Base-by-base conservation (phyloP, 2,797 vertebrate species). In the Moxostoma hubbsi region DNA sequence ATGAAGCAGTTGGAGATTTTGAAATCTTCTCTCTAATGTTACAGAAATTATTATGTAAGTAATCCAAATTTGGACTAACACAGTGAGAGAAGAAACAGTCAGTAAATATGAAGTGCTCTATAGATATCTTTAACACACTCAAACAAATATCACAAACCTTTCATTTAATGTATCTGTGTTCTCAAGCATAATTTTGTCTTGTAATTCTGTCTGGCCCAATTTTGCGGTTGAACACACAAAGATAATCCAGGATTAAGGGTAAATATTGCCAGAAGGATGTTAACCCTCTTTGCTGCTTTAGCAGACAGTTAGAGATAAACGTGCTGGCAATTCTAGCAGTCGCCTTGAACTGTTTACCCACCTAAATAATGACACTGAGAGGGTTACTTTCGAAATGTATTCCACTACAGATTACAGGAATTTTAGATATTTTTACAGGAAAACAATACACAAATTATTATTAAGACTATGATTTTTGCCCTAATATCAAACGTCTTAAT, bases 11-110 rank as follows among this genome's bases (percentile, higher is more conserved):
- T 46, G 9, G 24, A 82, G 71, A 90, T 92, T 93, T 92, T 88
- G 82, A 85, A 90, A 90, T 93, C 91, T 91, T 90, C 89, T 87
- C 86, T 89, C 84, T 81, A 85, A 91, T 93, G 90, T 90, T 86
- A 88, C 89, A 91, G 89, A 91, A 88, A 91, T 91, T 91, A 93
- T 93, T 94, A 93, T 87, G 87, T 84, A 88, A 82, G 86, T 94
- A 93, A 93, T 94, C 92, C 91, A 59, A 82, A 91, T 82, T 89
- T 90, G 90, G 91, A 92, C 80, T 85, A 83, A 85, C 71, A 75
- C 80, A 63, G 76, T 78, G 79, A 85, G 81, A 75, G 85, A 83
- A 7, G 47, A 83, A 85, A 74, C 45, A 81, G 87, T 61, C 85
- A 88, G 83, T 74, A 81, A 84, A 72, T 3, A 36, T 36, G 36